phyloP scores from a whole-genome alignment of 2,113 vertebrate species.

The Pachypanchax playfairii region DNA sequence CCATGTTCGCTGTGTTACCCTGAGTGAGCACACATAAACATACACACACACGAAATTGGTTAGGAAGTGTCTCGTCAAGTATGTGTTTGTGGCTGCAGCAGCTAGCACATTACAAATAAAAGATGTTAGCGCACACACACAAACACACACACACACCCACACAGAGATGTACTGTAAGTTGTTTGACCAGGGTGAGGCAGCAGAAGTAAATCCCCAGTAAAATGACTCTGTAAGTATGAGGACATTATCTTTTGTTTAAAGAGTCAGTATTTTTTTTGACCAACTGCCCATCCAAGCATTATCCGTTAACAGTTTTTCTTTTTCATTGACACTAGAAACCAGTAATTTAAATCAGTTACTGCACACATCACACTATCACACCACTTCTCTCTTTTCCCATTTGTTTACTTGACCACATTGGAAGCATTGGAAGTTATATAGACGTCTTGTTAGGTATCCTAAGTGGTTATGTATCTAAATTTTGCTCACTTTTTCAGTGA shows the following conservation, averaged over 20 bases:
- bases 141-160: neutral
- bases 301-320: conserved; percentile 17
- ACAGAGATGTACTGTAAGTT: conserved; percentile 13
- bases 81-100: conserved; percentile 18
- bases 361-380: conserved; percentile 7
- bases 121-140: conserved; percentile 36
- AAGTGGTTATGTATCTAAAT: conserved; percentile 77
- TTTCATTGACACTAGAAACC: conserved; percentile 24
- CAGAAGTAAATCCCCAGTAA: conserved; percentile 7
- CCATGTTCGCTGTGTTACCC: conserved; percentile 52
- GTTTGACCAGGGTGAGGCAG: conserved; percentile 17
- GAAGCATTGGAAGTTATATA: conserved; percentile 34
- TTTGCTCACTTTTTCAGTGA: conserved; percentile 78
- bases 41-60: conserved; percentile 30
- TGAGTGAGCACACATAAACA: conserved; percentile 37
- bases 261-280: conserved; percentile 4
- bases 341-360: conserved; percentile 35
- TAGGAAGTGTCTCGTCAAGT: conserved; percentile 49
- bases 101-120: conserved; percentile 22
- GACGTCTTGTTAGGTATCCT: conserved; percentile 55
- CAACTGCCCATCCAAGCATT: conserved; percentile 19
- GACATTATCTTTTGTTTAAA: conserved; percentile 8
- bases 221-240: neutral
- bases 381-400: conserved; percentile 23
- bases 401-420: conserved; percentile 50